Conservation (phyloP, 2,797 vertebrate genomes). For the Kryptopterus vitreolus region DNA sequence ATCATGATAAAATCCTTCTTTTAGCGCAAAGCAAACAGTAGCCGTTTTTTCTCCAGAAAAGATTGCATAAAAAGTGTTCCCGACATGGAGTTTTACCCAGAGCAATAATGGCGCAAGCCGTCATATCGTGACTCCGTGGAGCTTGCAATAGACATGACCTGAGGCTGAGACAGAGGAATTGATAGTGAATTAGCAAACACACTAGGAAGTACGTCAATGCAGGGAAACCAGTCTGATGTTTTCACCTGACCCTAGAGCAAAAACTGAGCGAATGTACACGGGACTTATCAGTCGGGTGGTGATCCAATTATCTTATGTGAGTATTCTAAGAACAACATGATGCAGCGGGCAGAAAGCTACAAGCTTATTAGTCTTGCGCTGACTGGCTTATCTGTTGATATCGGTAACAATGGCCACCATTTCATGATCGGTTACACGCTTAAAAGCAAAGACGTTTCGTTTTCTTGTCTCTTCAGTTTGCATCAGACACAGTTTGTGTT, state of each 20-base stretch:
- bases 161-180: conserved; percentile 31
- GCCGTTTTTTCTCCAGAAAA: not conserved
- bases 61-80: not conserved
- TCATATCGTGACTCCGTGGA: not conserved
- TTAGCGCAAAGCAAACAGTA: not conserved
- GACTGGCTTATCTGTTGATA: not conserved
- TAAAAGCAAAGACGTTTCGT: not conserved
- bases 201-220: conserved; percentile 37
- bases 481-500: not conserved
- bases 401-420: conserved; percentile 14
- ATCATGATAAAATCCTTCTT: conserved; percentile 11
- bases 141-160: not conserved
- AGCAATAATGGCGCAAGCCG: not conserved
- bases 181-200: conserved; percentile 24
- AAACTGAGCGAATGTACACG: conserved; percentile 31
- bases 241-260: conserved; percentile 32
- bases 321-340: not conserved
- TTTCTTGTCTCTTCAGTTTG: not conserved
- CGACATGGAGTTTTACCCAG: not conserved
- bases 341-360: not conserved
- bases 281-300: conserved; percentile 22
- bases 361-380: not conserved
- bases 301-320: not conserved
- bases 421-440: conserved; percentile 9
- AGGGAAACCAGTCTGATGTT: conserved; percentile 32